These are phyloP conservation scores for Polyergus mexicanus DNA, from an alignment of 1,140 invertebrate species.

Conservation along the genomic window DNA sequence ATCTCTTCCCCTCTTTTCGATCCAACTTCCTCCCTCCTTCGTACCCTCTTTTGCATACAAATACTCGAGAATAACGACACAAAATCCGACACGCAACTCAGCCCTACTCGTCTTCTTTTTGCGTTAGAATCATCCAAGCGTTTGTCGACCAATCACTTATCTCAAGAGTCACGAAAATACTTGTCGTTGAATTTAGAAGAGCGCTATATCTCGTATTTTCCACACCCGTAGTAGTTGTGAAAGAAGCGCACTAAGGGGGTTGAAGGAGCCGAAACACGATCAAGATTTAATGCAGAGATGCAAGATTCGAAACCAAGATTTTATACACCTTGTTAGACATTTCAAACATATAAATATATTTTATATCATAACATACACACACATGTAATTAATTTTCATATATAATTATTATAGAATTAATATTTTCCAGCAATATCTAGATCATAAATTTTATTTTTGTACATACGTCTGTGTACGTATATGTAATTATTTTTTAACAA, in stretches of 20 bases:
- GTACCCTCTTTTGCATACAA: constrained; percentile 55
- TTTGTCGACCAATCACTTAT: constrained; percentile 68
- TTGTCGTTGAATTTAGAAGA: constrained; percentile 70
- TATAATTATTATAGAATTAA: not conserved
- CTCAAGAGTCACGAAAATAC: constrained; percentile 62
- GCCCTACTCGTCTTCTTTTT: constrained; percentile 2
- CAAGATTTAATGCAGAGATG: not conserved
- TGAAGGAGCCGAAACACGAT: constrained; percentile 59
- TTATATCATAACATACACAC: not conserved
- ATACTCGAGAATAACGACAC: constrained; percentile 71
- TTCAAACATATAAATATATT: not conserved
- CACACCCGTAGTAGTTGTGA: not conserved
- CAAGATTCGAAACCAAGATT: not conserved
- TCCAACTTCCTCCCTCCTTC: constrained; percentile 2
- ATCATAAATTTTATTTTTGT: not conserved
- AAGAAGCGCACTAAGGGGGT: not conserved
- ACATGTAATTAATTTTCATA: not conserved
- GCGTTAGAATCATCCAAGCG: not conserved
- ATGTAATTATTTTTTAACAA: not conserved
- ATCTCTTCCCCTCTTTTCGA: not conserved
- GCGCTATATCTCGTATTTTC: constrained; percentile 18
- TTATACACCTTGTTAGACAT: not conserved
- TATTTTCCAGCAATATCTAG: not conserved
- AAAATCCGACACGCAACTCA: constrained; percentile 49
- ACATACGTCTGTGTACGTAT: not conserved